phyloP scores from a whole-genome alignment of 2,797 vertebrate species.

The Sciurus carolinensis region DNA sequence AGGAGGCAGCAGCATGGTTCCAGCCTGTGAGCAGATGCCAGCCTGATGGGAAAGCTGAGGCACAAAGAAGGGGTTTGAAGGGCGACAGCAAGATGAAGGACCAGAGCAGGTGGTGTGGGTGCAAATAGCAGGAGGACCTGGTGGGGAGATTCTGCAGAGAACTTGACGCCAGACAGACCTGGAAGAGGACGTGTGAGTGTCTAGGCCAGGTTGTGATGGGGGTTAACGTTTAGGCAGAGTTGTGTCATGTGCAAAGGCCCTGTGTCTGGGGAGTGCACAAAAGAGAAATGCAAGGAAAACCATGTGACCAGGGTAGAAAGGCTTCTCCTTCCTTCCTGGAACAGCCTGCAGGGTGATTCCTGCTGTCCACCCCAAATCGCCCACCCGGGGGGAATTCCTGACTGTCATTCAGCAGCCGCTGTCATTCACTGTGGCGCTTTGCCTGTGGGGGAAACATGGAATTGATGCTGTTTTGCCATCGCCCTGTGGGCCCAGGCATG shows the following conservation, averaged over 20 bases:
- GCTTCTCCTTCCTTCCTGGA: too few relatives aligned
- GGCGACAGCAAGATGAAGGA: neutral
- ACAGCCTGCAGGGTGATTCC: neutral
- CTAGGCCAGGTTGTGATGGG: neutral
- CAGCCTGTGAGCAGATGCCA: neutral
- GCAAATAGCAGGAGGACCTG: rapidly evolving
- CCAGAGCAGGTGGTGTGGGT: neutral
- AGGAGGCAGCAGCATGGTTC: rapidly evolving
- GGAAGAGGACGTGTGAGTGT: neutral
- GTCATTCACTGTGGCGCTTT: neutral
- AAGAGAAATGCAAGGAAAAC: neutral
- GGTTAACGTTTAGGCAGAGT: neutral
- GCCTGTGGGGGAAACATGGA: too few relatives aligned
- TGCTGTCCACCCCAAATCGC: neutral
- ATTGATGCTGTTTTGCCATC: rapidly evolving
- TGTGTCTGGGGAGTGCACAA: rapidly evolving
- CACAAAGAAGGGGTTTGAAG: neutral
- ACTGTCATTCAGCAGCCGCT: neutral
- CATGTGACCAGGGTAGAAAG: neutral
- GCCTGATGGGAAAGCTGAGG: neutral
- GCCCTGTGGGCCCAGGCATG: neutral
- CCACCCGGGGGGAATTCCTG: neutral
- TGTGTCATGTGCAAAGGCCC: neutral
- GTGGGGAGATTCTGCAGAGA: neutral
- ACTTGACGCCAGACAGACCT: neutral